Conservation (phyloP, 2,797 vertebrate genomes). For the Galago senegalensis region DNA sequence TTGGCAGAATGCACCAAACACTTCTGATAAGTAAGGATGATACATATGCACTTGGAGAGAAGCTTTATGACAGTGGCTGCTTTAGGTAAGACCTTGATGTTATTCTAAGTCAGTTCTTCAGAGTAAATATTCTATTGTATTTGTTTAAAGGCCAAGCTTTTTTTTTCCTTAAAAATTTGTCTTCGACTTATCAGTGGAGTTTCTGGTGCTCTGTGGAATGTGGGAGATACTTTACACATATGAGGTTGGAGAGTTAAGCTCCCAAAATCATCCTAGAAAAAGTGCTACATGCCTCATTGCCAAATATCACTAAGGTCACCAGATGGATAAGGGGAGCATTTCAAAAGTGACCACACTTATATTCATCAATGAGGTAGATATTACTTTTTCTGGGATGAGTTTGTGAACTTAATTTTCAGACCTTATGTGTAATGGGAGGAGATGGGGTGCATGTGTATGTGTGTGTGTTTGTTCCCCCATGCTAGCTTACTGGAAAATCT, state of each 20-base stretch:
- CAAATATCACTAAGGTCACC: no score
- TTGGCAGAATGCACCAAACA: background rate
- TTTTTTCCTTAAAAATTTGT: background rate
- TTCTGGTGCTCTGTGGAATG: background rate
- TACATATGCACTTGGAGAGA: background rate
- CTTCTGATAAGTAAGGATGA: background rate
- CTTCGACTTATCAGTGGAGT: conserved; percentile 4
- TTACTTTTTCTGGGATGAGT: no score
- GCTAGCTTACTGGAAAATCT: background rate
- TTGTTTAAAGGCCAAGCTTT: conserved; percentile 34
- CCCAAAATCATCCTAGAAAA: no score
- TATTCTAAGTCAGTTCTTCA: background rate
- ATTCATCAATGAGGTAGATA: no score
- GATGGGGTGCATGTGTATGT: background rate
- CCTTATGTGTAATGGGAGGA: no score
- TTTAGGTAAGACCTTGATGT: background rate
- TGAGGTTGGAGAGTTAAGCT: no score
- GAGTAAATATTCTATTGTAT: conserved; percentile 48
- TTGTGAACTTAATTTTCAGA: no score
- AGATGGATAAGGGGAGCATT: no score
- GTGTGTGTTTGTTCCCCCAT: background rate
- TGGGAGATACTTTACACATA: background rate
- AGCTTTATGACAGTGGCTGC: background rate
- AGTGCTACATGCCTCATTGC: no score
- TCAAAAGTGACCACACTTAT: no score